Evolutionary conservation across 2,113 vertebrate genomes (phyloP).

Genomic region (Corythaixoides concolor): DNA sequence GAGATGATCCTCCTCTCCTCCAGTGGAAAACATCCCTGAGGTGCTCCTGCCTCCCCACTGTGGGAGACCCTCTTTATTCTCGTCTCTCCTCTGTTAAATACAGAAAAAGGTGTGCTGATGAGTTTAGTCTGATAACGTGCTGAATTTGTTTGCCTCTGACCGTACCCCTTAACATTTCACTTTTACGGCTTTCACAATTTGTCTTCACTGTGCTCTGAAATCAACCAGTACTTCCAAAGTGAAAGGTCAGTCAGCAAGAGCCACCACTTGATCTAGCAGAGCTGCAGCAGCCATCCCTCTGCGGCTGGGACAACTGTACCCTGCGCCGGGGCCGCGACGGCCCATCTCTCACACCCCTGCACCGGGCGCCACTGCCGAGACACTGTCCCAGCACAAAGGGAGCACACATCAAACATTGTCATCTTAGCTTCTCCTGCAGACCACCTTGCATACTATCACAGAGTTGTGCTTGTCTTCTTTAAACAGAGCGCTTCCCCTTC

Average conservation of each 20-base stretch:
- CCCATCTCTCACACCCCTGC: fast-evolving
- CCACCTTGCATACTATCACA: no score
- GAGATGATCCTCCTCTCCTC: not conserved
- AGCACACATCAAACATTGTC: not conserved
- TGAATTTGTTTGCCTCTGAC: not conserved
- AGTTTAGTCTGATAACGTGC: not conserved
- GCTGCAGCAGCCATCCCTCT: not conserved
- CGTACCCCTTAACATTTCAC: not conserved
- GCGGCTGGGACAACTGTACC: not conserved
- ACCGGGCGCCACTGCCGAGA: not conserved
- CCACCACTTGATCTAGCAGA: not conserved
- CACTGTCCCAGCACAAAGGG: not conserved
- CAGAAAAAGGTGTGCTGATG: not conserved
- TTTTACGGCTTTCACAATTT: not conserved
- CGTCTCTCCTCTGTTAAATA: not conserved
- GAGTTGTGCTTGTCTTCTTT: not conserved
- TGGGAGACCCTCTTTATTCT: not conserved
- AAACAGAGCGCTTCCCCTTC: not conserved
- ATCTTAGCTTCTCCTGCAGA: not conserved
- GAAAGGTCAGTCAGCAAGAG: not conserved
- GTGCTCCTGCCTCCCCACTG: not conserved
- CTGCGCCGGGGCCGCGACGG: fast-evolving
- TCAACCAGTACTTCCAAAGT: not conserved
- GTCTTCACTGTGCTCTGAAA: not conserved
- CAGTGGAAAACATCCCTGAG: not conserved